These are phyloP conservation scores for Sminthurides aquaticus DNA, from an alignment of 2,888 invertebrate species.

Conservation along the genomic window DNA sequence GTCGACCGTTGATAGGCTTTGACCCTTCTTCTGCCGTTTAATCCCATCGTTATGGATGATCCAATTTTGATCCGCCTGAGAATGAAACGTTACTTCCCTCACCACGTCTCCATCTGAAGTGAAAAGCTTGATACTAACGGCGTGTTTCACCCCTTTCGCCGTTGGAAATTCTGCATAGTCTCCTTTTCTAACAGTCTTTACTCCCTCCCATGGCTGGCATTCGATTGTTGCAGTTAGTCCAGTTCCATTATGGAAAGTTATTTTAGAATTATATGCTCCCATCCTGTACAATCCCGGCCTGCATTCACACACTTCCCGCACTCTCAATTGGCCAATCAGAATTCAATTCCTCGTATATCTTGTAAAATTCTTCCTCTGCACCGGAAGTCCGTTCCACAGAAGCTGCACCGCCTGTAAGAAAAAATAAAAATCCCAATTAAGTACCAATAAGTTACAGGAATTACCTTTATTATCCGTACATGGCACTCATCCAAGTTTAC, in stretches of 20 bases:
- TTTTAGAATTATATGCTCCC: not conserved
- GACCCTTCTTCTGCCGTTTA: slow-evolving; percentile 6
- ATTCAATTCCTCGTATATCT: no score
- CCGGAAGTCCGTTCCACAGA: no score
- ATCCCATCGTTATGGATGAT: not conserved
- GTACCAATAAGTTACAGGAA: no score
- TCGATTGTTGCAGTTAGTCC: not conserved
- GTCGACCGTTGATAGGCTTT: not conserved
- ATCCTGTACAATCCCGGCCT: no score
- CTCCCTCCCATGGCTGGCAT: not conserved
- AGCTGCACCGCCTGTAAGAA: no score
- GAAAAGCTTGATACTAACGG: not conserved
- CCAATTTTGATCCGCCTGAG: not conserved
- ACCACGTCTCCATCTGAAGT: not conserved
- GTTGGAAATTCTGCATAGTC: not conserved
- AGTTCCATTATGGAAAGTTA: not conserved
- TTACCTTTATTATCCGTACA: no score
- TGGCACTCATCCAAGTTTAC: no score
- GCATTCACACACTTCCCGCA: no score
- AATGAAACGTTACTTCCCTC: not conserved
- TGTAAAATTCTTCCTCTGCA: no score
- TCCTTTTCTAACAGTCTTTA: not conserved
- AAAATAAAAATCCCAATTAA: no score
- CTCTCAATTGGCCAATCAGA: no score
- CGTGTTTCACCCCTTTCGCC: not conserved